Conservation (phyloP, 2,797 vertebrate genomes). For the Fundulus diaphanus region DNA sequence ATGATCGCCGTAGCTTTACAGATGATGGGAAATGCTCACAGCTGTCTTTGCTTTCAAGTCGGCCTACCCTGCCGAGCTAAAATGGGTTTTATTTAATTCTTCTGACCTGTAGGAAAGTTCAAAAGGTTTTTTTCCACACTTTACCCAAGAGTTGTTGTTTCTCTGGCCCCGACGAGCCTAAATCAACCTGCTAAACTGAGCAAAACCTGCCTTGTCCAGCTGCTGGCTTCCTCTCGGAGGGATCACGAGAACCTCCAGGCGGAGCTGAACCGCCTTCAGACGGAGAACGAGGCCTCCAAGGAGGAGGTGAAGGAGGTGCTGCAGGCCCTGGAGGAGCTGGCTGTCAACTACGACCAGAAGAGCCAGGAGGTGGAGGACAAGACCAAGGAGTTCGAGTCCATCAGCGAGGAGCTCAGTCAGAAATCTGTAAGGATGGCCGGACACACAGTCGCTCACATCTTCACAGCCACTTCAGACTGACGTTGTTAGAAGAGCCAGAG, state of each 20-base stretch:
- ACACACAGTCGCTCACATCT: neutral
- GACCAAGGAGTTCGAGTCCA: constrained; percentile 92
- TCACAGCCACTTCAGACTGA: neutral
- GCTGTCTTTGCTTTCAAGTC: neutral
- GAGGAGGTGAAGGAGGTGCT: constrained; percentile 98
- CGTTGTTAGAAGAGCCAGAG: neutral
- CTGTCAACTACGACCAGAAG: constrained; percentile 98
- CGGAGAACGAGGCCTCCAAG: constrained; percentile 96
- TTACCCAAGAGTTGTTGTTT: neutral
- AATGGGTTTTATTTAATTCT: neutral
- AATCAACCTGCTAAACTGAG: neutral
- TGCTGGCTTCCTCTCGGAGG: constrained; percentile 90
- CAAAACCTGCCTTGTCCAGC: constrained; percentile 70
- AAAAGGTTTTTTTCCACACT: neutral
- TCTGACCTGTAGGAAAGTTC: neutral
- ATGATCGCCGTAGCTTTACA: constrained; percentile 15
- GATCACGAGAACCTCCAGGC: constrained; percentile 95
- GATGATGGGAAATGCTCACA: neutral
- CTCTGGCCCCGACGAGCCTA: neutral
- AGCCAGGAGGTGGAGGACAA: constrained; percentile 98
- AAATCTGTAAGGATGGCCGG: constrained; percentile 86
- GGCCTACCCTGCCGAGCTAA: neutral
- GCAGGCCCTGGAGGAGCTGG: constrained; percentile 95
- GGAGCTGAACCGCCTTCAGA: constrained; percentile 93
- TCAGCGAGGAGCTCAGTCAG: constrained; percentile 95